phyloP scores from a whole-genome alignment of 2,888 invertebrate species.

The Onchidella celtica region DNA sequence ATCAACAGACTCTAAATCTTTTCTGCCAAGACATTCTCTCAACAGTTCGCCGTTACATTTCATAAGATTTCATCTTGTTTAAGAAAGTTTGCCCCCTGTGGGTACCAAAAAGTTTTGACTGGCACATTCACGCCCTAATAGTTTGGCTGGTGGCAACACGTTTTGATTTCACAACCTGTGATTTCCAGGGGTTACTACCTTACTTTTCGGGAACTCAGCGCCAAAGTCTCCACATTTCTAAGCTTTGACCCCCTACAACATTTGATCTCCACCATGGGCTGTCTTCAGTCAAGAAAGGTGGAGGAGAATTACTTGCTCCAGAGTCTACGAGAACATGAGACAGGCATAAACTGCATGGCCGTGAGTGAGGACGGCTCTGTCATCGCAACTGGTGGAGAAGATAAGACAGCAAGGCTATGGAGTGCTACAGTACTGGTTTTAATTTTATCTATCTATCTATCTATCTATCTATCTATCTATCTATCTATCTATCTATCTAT shows the following conservation, averaged over 20 bases:
- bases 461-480: background rate
- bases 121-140: too few species aligned
- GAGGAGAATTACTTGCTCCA: slow-evolving; percentile 69
- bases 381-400: slow-evolving; percentile 82
- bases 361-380: slow-evolving; percentile 82
- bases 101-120: too few species aligned
- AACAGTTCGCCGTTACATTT: too few species aligned
- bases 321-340: slow-evolving; percentile 78
- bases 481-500: too few species aligned
- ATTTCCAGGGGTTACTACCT: background rate
- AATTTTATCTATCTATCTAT: background rate
- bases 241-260: background rate
- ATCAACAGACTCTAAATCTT: too few species aligned
- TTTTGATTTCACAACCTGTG: background rate
- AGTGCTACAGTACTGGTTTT: too few species aligned
- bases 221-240: too few species aligned
- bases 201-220: too few species aligned
- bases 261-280: slow-evolving; percentile 45
- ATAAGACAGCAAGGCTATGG: slow-evolving; percentile 81
- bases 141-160: too few species aligned
- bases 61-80: too few species aligned
- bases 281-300: slow-evolving; percentile 65
- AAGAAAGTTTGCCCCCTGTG: too few species aligned
- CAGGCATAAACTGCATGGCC: slow-evolving; percentile 82
- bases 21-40: too few species aligned